Evolutionary conservation across 2,113 vertebrate species (phyloP).

Genomic region (Erythrolamprus reginae): DNA sequence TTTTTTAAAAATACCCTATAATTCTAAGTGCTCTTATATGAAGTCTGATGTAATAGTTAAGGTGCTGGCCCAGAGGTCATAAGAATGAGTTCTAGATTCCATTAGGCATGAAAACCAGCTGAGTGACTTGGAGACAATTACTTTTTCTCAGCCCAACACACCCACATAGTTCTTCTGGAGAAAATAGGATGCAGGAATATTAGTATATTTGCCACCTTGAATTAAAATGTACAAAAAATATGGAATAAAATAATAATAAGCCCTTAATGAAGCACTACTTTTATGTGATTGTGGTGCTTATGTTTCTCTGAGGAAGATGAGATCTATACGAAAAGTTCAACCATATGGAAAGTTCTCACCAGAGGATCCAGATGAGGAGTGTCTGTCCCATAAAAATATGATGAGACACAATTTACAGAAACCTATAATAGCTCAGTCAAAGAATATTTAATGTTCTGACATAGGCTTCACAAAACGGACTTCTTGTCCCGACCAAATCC

Average conservation of each 20-base stretch:
- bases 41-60: background rate
- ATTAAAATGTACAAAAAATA: background rate
- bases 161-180: background rate
- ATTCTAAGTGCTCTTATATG: background rate
- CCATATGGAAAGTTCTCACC: background rate
- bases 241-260: background rate
- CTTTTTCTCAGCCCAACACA: background rate
- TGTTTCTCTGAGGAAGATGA: background rate
- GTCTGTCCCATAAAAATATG: background rate
- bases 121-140: background rate
- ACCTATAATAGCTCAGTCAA: background rate
- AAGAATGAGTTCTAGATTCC: background rate
- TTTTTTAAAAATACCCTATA: background rate
- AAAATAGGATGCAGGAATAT: background rate
- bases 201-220: background rate
- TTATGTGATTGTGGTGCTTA: background rate
- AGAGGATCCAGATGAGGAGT: background rate
- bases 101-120: background rate
- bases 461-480: no score
- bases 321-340: background rate
- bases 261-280: background rate
- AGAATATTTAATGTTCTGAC: background rate
- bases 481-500: no score
- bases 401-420: background rate
- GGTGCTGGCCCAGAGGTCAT: background rate